These are phyloP conservation scores for Sardina pilchardus DNA, from an alignment of 2,113 vertebrate genomes.

Conservation along the genomic window DNA sequence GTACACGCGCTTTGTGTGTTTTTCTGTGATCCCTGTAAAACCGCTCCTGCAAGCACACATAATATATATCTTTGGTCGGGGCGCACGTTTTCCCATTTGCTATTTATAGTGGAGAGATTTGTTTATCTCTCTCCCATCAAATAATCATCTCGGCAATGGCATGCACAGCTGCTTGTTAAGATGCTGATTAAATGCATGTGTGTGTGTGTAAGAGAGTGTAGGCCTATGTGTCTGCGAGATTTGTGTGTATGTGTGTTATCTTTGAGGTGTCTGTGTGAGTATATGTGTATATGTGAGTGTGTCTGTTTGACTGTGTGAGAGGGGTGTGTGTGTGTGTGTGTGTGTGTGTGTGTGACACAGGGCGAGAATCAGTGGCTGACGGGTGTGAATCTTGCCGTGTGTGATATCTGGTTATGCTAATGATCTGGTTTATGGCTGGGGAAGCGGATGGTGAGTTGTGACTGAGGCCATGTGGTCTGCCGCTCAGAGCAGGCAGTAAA, in stretches of 20 bases:
- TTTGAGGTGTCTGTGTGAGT: neutral
- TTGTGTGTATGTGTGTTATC: neutral
- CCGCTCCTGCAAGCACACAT: conserved; percentile 11
- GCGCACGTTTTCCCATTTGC: neutral
- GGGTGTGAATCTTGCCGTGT: conserved; percentile 43
- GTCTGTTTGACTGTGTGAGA: neutral
- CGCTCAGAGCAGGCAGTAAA: conserved; percentile 26
- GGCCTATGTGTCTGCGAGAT: neutral
- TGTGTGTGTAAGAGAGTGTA: conserved; percentile 15
- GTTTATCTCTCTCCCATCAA: conserved; percentile 43
- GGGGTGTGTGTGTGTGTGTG: neutral
- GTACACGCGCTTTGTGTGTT: neutral
- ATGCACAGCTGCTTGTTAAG: conserved; percentile 49
- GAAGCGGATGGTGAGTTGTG: conserved; percentile 2
- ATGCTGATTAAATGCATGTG: conserved; percentile 44
- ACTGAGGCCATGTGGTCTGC: conserved; percentile 20
- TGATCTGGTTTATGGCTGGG: conserved; percentile 38
- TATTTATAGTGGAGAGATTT: conserved; percentile 21
- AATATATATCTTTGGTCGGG: neutral
- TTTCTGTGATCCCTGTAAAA: neutral
- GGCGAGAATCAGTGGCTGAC: conserved; percentile 21
- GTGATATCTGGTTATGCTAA: conserved; percentile 53
- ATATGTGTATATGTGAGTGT: neutral
- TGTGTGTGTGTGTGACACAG: neutral
- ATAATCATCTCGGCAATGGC: conserved; percentile 43